A percentile compares a stretch with the other conserved stretches of the same genome.
phyloP scores from a whole-genome alignment of 2,888 invertebrate species.

The Acrocyrtus sp. region DNA sequence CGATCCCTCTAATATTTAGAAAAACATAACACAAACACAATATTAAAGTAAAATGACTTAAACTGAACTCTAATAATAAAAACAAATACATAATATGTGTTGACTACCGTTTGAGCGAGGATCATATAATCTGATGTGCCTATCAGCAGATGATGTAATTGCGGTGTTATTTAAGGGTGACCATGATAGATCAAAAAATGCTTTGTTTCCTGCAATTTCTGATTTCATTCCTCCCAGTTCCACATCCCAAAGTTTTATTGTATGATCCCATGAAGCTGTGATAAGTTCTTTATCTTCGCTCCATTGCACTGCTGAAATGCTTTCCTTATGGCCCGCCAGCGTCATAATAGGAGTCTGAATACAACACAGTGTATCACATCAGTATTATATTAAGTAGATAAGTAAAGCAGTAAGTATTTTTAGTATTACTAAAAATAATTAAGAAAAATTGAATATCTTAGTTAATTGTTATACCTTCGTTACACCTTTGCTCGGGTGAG shows the following conservation, averaged over 20 bases:
- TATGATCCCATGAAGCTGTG: conserved; percentile 96
- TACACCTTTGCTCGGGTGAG: conserved; percentile 64
- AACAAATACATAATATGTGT: background rate
- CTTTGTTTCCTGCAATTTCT: conserved; percentile 88
- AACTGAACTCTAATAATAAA: conserved; percentile 9
- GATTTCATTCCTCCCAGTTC: conserved; percentile 84
- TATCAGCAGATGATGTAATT: conserved; percentile 89
- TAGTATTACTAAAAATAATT: background rate
- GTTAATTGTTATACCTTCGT: conserved; percentile 43
- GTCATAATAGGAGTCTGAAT: conserved; percentile 83
- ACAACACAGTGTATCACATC: background rate
- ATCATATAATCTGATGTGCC: conserved; percentile 91
- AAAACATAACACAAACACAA: conserved; percentile 30
- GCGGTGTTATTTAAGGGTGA: conserved; percentile 80
- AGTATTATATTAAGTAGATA: background rate
- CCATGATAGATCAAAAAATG: conserved; percentile 87
- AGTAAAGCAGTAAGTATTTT: background rate
- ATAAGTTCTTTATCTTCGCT: conserved; percentile 80
- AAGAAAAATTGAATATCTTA: background rate
- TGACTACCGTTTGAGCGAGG: conserved; percentile 81
- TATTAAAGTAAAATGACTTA: background rate
- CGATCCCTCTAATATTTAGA: conserved; percentile 75
- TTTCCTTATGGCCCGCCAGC: conserved; percentile 92
- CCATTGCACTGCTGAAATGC: conserved; percentile 88
- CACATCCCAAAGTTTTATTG: conserved; percentile 93